Evolutionary conservation across 2,797 vertebrate species (phyloP).

Genomic region (Peromyscus aztecus): DNA sequence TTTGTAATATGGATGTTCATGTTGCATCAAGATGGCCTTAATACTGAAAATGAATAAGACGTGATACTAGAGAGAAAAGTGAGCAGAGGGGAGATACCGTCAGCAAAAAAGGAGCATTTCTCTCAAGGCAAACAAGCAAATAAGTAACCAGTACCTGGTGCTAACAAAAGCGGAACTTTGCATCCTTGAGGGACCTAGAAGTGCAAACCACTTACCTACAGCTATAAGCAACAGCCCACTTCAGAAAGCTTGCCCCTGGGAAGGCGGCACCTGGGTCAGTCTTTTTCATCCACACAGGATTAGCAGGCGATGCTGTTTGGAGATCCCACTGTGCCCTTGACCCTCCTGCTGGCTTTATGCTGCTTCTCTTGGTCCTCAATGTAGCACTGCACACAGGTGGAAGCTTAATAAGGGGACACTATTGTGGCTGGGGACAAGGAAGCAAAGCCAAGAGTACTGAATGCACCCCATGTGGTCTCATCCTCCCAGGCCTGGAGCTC

Average conservation of each 20-base stretch:
- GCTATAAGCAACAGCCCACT: background rate
- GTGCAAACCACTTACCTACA: background rate
- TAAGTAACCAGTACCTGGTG: background rate
- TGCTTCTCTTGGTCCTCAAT: background rate
- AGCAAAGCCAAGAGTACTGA: conserved; percentile 19
- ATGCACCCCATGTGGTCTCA: background rate
- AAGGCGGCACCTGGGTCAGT: background rate
- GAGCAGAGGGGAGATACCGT: background rate
- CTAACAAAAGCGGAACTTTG: background rate
- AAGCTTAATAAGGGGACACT: background rate
- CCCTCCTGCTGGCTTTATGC: background rate
- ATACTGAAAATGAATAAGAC: background rate
- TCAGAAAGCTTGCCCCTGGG: background rate
- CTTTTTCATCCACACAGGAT: background rate
- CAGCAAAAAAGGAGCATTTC: background rate
- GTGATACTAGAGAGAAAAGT: background rate
- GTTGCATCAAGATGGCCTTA: background rate
- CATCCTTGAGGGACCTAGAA: background rate
- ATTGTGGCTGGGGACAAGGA: conserved; percentile 38
- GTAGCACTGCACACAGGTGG: conserved; percentile 41
- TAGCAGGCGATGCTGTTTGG: background rate
- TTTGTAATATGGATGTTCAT: background rate
- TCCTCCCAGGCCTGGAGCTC: conserved; percentile 2
- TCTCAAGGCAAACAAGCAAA: conserved; percentile 14
- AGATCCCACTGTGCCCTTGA: background rate